These are phyloP conservation scores for Tanytarsus gracilentus DNA, from an alignment of 2,888 invertebrate species.

Conservation along the genomic window DNA sequence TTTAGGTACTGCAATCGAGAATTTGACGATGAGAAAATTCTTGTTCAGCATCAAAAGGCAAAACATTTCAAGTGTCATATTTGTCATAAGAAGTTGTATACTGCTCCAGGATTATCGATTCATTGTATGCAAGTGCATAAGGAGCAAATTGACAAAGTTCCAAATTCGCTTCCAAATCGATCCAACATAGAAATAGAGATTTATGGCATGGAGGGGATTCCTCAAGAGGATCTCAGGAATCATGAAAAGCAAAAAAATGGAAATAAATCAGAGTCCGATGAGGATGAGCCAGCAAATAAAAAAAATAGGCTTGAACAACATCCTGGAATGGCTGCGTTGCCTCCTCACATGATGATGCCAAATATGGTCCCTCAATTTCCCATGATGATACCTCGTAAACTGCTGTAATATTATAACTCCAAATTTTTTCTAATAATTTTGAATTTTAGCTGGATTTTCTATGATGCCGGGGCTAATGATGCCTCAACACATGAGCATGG, in stretches of 20 bases:
- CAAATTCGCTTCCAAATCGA: slow-evolving; percentile 93
- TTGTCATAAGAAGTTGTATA: slow-evolving; percentile 98
- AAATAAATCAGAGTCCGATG: slow-evolving; percentile 71
- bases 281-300: slow-evolving; percentile 73
- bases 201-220: slow-evolving; percentile 99
- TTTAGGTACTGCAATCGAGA: slow-evolving; percentile 98
- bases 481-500: slow-evolving; percentile 50
- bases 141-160: slow-evolving; percentile 99
- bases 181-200: slow-evolving; percentile 99
- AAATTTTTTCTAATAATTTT: slow-evolving; percentile 44
- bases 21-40: slow-evolving; percentile 99
- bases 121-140: slow-evolving; percentile 99
- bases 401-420: slow-evolving; percentile 32
- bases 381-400: slow-evolving; percentile 18
- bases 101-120: slow-evolving; percentile 76
- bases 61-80: slow-evolving; percentile 99
- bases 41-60: slow-evolving; percentile 99
- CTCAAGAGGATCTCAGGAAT: slow-evolving; percentile 81
- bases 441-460: slow-evolving; percentile 51
- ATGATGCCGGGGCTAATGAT: slow-evolving; percentile 35
- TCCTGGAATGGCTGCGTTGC: slow-evolving; percentile 53
- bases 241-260: slow-evolving; percentile 80
- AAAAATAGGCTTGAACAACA: slow-evolving; percentile 53
- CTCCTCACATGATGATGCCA: slow-evolving; percentile 52
- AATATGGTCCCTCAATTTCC: slow-evolving; percentile 20